Evolutionary conservation across 2,797 vertebrate species (phyloP), one percentile per base, ranked within the genome.

Genomic region (Sternotherus odoratus): DNA sequence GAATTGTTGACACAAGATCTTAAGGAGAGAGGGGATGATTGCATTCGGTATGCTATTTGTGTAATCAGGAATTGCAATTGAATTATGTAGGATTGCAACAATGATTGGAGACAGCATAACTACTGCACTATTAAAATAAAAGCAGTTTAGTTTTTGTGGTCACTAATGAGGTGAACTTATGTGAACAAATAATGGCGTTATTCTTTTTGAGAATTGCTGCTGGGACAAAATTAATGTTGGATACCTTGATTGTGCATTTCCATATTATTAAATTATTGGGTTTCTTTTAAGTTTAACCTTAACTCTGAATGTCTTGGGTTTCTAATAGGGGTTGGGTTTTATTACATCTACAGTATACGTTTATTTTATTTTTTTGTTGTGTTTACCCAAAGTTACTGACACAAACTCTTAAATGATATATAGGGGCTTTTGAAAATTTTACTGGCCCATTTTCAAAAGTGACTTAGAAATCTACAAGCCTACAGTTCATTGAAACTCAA

Each of bases 1-100:
- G 77, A 89, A 79, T 21, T 88, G 85, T 23, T 53, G 21, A 13
- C n/a, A 94, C 94, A 83, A 36, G 11, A 86, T 74, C 49, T 89
- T 85, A 86, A 86, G 79, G 83, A 56, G 84, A 77, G 85, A 81
- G 48, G 17, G 51, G 81, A 77, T 19, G 13, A 8, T 57, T 86
- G 21, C 74, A 91, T 91, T 88, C 74, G 54, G 1, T 77, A 43
- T 7, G 8, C 28, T 56, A 2, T 23, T 80, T 81, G 0, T 86
- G 1, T 8, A 88, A 78, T 49, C 46, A 63, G 33, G 57, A 85
- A n/a, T n/a, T 54, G 36, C 50, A 12, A 8, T 48, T 51, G 91
- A 83, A 75, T 66, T 2, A 1, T 19, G 69, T 49, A 2, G 0
- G 0, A 46, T 84, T 1, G 10, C 46, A 6, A 53, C 69, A 89